Conservation (phyloP, 2,113 vertebrate species). For the zebrafish (Danio rerio) region GRCz12tu NC_133182.1:31915501-31916000, state of each 20-base stretch:
- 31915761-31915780: not conserved
- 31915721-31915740: not conserved
- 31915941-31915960: no score
- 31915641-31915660: not conserved
- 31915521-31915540: slow-evolving; percentile 48
- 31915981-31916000: no score
- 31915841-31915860: not conserved
- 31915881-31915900: no score
- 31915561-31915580: slow-evolving; percentile 29
- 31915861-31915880: not conserved
- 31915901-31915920: no score
- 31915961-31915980: not conserved
- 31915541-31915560: slow-evolving; percentile 56
- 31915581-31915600: slow-evolving; percentile 57
- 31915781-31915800: not conserved
- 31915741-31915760: not conserved
- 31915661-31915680: not conserved
- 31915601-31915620: slow-evolving; percentile 60
- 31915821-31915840: not conserved
- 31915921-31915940: no score
- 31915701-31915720: not conserved
- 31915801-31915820: not conserved
- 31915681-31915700: not conserved
- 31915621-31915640: slow-evolving; percentile 5
- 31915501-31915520: slow-evolving; percentile 57